Base-by-base conservation (phyloP, 2,888 invertebrate genomes). In the Plemyria rubiginata region DNA sequence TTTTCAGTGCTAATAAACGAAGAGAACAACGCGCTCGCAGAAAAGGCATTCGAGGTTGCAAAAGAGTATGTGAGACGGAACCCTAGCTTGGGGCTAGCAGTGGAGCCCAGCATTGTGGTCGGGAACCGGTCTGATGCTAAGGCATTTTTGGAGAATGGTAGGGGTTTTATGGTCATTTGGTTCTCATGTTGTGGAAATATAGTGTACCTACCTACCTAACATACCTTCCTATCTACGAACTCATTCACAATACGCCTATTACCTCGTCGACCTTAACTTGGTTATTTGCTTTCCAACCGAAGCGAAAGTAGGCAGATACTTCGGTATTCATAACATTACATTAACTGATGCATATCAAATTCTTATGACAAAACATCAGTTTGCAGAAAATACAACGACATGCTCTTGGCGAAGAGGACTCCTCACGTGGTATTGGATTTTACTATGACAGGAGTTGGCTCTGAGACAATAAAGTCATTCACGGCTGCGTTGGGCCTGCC, bases 381-480 rank as follows among this genome's bases (percentile, higher is more conserved):
- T 85, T 97, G 97, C 89, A 94, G 94, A 74, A 94, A 94, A 71
- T 96, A 96, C 85, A 94, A 95, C 67, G 94, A 93, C 54, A 95
- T 95, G 86, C 81, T 96, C 60, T 92, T 93, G 11, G 93, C 93
- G 0, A 94, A 95, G 70, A 94, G 94, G 73, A 94, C 94, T 0
- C 97, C 97, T 0, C 96, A 97, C 84, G 88, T 98, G 12, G 94
- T 98, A 6, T 87, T 98, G 68, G 98, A 98, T 84, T 95, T 96
- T 16, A 98, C 98, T 0, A 95, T 95, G 88, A 95, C 95, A 4
- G 97, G 97, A 3, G 93, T 96, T 38, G 95, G 96, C 13, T 97
- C 97, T 0, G 98, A 98, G 88, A 96, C 96, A 0, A 96, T 97
- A 3, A 97, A 97, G 85, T 96, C 97, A 0, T 96, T 98, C 80